Conservation (phyloP, 2,113 vertebrate species). For the Chrysochloris asiatica region DNA sequence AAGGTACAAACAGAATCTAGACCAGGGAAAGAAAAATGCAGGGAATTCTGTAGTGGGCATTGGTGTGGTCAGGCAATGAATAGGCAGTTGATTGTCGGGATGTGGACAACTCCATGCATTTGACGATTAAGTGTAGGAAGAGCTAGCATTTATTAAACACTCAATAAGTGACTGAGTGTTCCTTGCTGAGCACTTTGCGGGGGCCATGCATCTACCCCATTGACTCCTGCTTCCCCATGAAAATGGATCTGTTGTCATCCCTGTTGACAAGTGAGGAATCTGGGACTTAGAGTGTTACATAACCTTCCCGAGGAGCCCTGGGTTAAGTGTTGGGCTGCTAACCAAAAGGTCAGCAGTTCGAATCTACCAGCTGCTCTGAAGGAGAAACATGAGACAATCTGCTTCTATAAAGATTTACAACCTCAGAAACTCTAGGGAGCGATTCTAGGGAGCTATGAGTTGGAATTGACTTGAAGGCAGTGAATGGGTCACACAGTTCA, state of each 20-base stretch:
- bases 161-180: not conserved
- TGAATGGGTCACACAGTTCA: too few relatives aligned
- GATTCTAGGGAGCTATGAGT: too few relatives aligned
- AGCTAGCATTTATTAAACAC: not conserved
- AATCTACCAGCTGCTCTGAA: too few relatives aligned
- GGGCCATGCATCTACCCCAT: not conserved
- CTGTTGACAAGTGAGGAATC: not conserved
- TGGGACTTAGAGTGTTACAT: not conserved
- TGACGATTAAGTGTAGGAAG: not conserved
- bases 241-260: not conserved
- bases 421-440: too few relatives aligned
- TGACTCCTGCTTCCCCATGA: not conserved
- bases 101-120: accelerated
- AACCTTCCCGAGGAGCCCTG: not conserved
- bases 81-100: not conserved
- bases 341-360: too few relatives aligned
- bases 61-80: not conserved
- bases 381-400: too few relatives aligned
- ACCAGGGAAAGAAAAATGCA: not conserved
- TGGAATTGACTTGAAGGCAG: too few relatives aligned
- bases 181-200: not conserved
- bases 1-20: not conserved
- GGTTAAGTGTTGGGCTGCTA: too few relatives aligned
- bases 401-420: too few relatives aligned
- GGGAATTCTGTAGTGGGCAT: not conserved